These are phyloP conservation scores for Diprion similis DNA, from an alignment of 1,140 invertebrate genomes.

Conservation along the genomic window DNA sequence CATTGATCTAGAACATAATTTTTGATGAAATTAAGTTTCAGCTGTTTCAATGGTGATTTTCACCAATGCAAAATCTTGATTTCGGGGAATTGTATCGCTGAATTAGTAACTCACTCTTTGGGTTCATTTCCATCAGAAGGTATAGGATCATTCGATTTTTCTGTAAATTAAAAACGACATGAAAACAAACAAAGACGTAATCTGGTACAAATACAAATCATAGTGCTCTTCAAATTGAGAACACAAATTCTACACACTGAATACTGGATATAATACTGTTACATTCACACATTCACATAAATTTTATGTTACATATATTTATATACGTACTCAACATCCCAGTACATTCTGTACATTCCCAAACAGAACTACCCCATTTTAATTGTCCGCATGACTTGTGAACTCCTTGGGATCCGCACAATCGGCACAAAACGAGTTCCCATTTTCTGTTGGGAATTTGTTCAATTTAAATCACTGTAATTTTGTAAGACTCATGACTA, in stretches of 20 bases:
- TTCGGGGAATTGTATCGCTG: background rate
- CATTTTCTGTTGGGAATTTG: constrained; percentile 58
- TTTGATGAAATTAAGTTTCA: background rate
- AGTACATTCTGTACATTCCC: constrained; percentile 55
- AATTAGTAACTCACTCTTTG: background rate
- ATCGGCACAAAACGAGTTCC: constrained; percentile 64
- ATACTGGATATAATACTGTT: too few species aligned
- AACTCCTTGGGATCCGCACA: constrained; percentile 67
- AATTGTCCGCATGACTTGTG: constrained; percentile 62
- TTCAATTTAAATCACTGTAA: constrained; percentile 21
- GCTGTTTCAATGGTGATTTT: background rate
- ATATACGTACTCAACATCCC: constrained; percentile 38
- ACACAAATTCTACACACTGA: too few species aligned
- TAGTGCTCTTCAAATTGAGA: too few species aligned
- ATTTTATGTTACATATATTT: too few species aligned
- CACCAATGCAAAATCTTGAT: too few species aligned
- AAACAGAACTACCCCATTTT: constrained; percentile 46
- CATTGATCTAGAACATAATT: background rate
- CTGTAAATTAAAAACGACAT: background rate
- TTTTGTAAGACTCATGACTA: constrained; percentile 11
- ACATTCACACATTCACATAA: too few species aligned
- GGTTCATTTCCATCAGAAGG: background rate
- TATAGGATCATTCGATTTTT: background rate
- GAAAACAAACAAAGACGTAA: too few species aligned
- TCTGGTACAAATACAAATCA: too few species aligned